Evolutionary conservation across 2,113 vertebrate genomes (phyloP), one percentile per base, ranked within the genome.

Genomic region (Indicator maculatus): DNA sequence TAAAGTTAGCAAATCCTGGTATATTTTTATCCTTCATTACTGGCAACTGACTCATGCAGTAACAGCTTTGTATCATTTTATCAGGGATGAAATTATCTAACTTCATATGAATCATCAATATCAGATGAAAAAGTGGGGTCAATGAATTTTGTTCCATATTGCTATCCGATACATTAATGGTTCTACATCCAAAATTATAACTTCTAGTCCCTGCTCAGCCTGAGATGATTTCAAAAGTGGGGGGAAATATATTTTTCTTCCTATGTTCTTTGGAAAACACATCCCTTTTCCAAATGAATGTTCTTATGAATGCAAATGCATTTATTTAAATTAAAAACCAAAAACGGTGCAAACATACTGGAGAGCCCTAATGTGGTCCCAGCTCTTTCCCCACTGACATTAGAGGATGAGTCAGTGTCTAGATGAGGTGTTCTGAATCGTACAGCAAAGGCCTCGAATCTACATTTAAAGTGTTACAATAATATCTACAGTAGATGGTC

Each of bases 1-100:
- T 83, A 66, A 28, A 73, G 16, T 89, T 85, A 59, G 65, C 67
- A 77, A 94, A 86, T 95, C 93, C 67, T 2, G 9, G 59, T 66
- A 71, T 93, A 86, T 88, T 93, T 96, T 92, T 89, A 64, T 79
- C 63, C 59, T 87, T 93, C 66, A 36, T 95, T 94, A 92, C 78
- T 84, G 75, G 88, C 93, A 96, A 89, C 14, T 67, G 78, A 91
- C 76, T 96, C 83, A 67, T 59, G 30, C 28, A 63, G 56, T 83
- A 90, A 81, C 27, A 88, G 30, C 59, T 88, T 93, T 86, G 24
- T 56, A 88, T 87, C 52, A 58, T 60, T 66, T 77, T 95, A 93
- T 60, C 21, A 4, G 36, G 70, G 24, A 88, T 65, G 28, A 90
- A 89, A 92, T 93, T 88, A 72, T 78, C 39, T 75, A 65, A 77